Evolutionary conservation across 2,888 invertebrate species (phyloP), one percentile per base, ranked within the genome.

Genomic region (Epirrita christyi): DNA sequence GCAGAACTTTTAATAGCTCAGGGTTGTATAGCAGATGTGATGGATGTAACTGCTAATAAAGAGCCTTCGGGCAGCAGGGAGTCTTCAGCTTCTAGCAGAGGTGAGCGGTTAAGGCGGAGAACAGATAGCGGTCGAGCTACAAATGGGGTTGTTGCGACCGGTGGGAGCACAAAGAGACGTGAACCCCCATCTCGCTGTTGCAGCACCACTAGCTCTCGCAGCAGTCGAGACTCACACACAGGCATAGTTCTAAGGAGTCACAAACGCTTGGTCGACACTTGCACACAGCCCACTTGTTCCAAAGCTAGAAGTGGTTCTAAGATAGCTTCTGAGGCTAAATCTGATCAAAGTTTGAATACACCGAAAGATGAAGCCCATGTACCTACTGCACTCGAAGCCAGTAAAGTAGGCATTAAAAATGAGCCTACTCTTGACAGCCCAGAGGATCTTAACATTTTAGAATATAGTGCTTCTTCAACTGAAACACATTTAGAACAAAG

Each of bases 1-100:
- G 97, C 97, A 7, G 97, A 97, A 81, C 92, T 97, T 78, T 90
- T 97, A 66, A 96, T 97, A 82, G 97, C 96, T 37, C 96, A 96
- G 78, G 96, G 96, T 32, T 96, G 95, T 79, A 94, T 96, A 80
- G 93, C 95, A 48, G 95, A 95, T 81, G 93, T 95, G 46, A 92
- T 91, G 15, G 93, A 94, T 64, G 83, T 85, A 29, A 64, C 75
- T 64, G 68, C 66, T 48, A 75, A 78, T 63, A 88, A 86, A 70
- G 86, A 88, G 55, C 70, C 78, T 51, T 82, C 83, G 64, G 83
- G 89, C 29, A 88, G 92, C 67, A 80, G 92, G 65, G 92, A 92
- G 63, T 90, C 92, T 7, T 91, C 91, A 43, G 79, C 85, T 21
- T 86, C 88, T 28, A 88, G 88, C 67, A 76, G 91, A 59, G 83